phyloP scores from a whole-genome alignment of 2,113 vertebrate genomes.

The Eretmochelys imbricata region DNA sequence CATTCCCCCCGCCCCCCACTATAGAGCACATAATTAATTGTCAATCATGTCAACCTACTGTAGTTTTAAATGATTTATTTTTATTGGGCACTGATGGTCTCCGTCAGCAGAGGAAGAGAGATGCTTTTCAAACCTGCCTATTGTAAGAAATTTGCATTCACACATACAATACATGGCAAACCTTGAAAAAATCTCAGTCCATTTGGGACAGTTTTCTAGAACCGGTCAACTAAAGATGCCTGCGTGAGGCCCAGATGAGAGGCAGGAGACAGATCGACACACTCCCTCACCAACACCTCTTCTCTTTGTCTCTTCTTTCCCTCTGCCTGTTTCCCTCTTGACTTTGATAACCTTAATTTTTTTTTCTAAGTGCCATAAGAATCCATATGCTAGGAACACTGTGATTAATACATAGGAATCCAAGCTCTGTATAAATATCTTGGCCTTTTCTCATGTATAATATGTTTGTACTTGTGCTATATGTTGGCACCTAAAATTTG shows the following conservation, averaged over 20 bases:
- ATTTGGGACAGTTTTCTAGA: background rate
- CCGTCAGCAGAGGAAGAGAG: background rate
- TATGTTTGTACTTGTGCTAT: background rate
- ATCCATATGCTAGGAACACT: background rate
- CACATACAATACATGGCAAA: background rate
- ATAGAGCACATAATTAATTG: constrained; percentile 50
- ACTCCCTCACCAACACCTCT: constrained; percentile 18
- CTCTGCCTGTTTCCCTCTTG: background rate
- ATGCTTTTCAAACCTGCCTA: background rate
- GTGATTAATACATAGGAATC: background rate
- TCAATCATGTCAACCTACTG: constrained; percentile 45
- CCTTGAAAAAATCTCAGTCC: background rate
- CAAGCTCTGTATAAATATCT: background rate
- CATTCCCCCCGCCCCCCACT: constrained; percentile 1
- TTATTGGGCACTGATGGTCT: constrained; percentile 17
- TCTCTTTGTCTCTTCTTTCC: constrained; percentile 39
- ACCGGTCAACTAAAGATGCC: background rate
- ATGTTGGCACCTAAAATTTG: background rate
- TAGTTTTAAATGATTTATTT: constrained; percentile 53
- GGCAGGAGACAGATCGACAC: background rate
- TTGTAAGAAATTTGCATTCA: background rate
- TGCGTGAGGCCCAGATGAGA: constrained; percentile 14
- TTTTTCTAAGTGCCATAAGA: background rate
- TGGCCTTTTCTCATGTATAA: background rate
- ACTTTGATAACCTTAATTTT: constrained; percentile 20